Evolutionary conservation across 2,113 vertebrate genomes (phyloP), one percentile per base, ranked within the genome.

Genomic region (Entomyzon cyanotis): DNA sequence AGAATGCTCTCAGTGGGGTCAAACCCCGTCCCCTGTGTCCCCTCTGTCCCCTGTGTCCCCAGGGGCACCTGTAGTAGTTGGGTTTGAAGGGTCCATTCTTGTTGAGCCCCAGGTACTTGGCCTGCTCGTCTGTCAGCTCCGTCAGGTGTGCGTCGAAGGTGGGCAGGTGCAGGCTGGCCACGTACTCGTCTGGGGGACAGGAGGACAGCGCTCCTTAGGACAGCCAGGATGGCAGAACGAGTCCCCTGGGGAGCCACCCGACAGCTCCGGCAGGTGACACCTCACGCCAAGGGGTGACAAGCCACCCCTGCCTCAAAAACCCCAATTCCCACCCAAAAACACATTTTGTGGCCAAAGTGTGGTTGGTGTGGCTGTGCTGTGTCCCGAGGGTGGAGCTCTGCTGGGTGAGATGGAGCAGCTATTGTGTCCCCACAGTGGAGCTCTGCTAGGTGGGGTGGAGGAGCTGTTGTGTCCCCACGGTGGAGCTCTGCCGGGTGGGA

Each of bases 61-160:
- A 53, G 22, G 74, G 81, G 55, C 84, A 99, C 99, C 99, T 99
- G 97, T 99, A 99, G 98, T 99, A 99, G 98, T 99, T 99, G 92
- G 99, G 99, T 98, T 99, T 99, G 95, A 99, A 99, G 86, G 99
- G 99, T 20, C 99, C 99, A 11, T 99, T 99, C 97, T 99, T 99
- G 96, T 99, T 99, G 91, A 99, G 97, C 85, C 99, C 99, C 97
- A 99, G 98, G 94, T 99, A 99, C 95, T 99, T 99, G 42, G 99
- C 99, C 96, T 99, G 99, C 58, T 99, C 99, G 12, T 99, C 99
- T 7, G 96, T 98, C 30, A 99, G 98, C 84, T 99, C 99, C 15
- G 99, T 99, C 73, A 99, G 98, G 96, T 99, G 99, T 55, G 99
- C 99, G n/a, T 99, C 99, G 30, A 99, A 99, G 0, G 99, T 99